Percentiles rank a stretch among this genome's conserved stretches.
Conservation (phyloP, 2,888 invertebrate genomes). For the Bimastos eiseni region DNA sequence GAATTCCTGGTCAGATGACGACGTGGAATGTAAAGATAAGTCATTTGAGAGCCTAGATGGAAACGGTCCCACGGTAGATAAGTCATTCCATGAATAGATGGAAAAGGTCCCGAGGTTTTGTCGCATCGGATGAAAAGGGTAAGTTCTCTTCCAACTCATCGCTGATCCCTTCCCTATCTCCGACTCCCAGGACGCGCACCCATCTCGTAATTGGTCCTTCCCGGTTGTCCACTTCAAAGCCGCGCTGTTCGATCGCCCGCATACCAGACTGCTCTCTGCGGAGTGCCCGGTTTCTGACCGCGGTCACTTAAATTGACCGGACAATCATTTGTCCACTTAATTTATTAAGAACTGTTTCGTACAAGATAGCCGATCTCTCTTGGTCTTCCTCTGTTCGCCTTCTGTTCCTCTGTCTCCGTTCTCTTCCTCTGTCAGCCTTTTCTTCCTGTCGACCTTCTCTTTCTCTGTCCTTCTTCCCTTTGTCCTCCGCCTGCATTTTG, state of each 20-base stretch:
- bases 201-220: conserved; percentile 18
- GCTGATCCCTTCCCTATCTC: not conserved
- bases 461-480: no score
- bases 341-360: conserved; percentile 21
- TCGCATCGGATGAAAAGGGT: not conserved
- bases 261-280: not conserved
- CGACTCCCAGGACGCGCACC: conserved; percentile 1
- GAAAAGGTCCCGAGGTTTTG: conserved; percentile 21
- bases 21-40: conserved; percentile 7
- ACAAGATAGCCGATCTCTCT: not conserved
- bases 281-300: not conserved
- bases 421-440: not conserved
- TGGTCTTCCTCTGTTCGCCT: not conserved
- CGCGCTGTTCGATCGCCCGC: not conserved
- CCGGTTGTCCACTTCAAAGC: conserved; percentile 22
- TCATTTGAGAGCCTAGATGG: not conserved
- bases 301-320: conserved; percentile 21
- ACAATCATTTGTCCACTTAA: conserved; percentile 13
- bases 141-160: not conserved
- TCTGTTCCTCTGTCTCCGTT: not conserved
- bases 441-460: not conserved
- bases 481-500: not conserved
- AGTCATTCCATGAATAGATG: conserved; percentile 9
- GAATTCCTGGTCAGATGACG: not conserved
- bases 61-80: not conserved